Evolutionary conservation across 1,140 invertebrate genomes (phyloP), one percentile per base, ranked within the genome.

Genomic region (Drosophila sturtevanti): DNA sequence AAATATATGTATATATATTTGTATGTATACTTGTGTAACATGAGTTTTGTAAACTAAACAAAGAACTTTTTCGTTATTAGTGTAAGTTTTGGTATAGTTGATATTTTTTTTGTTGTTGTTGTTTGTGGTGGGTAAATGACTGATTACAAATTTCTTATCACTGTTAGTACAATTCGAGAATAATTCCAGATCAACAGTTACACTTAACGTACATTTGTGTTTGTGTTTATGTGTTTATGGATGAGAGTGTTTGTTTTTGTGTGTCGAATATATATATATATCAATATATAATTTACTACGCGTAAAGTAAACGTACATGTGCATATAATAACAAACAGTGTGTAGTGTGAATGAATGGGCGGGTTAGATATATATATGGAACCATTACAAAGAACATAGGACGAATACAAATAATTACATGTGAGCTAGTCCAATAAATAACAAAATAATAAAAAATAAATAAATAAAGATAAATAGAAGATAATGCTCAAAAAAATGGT

Each of bases 391-490:
- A 68, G 74, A 86, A 87, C 82, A 66, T 68, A 68, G 75, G 79
- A 86, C 82, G 79, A 76, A 72, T 86, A 87, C 82, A 87, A 79
- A 78, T 79, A 77, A 58, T 64, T 76, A 87, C 68, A 81, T 61
- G 51, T 72, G 58, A 56, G 22, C 62, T 70, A 58, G 31, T 72
- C 48, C 22, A 62, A 71, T 24, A 22, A 22, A 35, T 35, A 58
- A 21, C 1, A 22, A 22, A 35, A n/a, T n/a, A n/a, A n/a, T n/a
- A 22, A 22, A 35, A 58, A 58, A 21, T 4, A 22, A 22, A 35
- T 35, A 58, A 37, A 38, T 18, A 11, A 37, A 35, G 11, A 59
- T 59, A 56, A 18, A 56, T 34, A 48, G 14, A 44, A 16, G n/a
- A 44, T 16, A 44, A 48, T 48, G 18, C 18, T 48, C 9, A 12